phyloP scores from a whole-genome alignment of 2,797 vertebrate species.

The Poliocrania exsul region DNA sequence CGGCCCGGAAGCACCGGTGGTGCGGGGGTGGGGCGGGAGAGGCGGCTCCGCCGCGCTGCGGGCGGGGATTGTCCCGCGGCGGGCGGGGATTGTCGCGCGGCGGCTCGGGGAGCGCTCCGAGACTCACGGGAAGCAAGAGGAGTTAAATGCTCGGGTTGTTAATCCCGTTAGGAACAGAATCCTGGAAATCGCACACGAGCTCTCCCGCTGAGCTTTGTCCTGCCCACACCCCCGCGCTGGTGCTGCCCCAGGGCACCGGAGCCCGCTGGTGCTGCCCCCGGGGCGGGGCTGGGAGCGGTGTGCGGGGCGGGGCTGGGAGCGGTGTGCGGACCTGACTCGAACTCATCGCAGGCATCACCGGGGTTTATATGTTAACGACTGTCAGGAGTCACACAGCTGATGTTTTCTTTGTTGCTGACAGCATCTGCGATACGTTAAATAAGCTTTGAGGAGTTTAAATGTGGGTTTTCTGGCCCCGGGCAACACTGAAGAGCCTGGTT shows the following conservation, averaged over 20 bases:
- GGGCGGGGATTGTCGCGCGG: not conserved
- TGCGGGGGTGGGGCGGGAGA: not conserved
- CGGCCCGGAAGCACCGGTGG: not conserved
- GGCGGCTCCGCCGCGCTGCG: not conserved
- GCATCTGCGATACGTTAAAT: not conserved
- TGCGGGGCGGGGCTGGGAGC: accelerated
- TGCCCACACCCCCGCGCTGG: accelerated
- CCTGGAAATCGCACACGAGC: accelerated
- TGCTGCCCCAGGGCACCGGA: accelerated
- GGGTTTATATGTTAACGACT: no score
- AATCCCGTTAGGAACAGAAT: accelerated
- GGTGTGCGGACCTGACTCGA: accelerated
- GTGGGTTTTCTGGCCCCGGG: not conserved
- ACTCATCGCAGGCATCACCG: no score
- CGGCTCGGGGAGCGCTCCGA: no score
- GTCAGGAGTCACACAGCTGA: no score
- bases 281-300: not conserved
- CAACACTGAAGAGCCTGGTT: not conserved
- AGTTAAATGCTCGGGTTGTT: no score
- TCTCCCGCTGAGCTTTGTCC: accelerated
- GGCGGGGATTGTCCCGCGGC: not conserved
- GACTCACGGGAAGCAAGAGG: accelerated
- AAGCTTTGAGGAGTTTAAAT: not conserved
- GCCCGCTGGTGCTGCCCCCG: accelerated
- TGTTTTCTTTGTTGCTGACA: not conserved